Conservation (phyloP, 2,888 invertebrate genomes). For the Sesamia inferens region DNA sequence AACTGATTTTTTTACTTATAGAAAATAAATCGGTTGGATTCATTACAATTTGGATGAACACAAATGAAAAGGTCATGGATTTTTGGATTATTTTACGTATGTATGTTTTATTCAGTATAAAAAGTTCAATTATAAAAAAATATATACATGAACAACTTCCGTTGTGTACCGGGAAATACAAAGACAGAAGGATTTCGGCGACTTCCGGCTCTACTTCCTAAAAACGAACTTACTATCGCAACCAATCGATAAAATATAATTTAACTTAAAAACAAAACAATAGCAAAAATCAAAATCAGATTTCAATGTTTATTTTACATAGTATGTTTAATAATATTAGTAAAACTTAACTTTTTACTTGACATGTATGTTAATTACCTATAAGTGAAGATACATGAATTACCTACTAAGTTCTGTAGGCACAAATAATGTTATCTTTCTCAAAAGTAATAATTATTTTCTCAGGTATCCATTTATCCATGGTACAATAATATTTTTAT, state of each 20-base stretch:
- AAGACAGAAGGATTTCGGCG: background rate
- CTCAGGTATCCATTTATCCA: background rate
- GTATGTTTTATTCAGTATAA: too few species aligned
- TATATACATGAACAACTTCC: background rate
- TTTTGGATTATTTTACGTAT: background rate
- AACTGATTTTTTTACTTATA: background rate
- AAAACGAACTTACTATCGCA: slow-evolving; percentile 20
- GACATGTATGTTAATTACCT: too few species aligned
- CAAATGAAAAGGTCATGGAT: background rate
- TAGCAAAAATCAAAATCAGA: slow-evolving; percentile 1
- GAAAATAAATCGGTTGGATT: slow-evolving; percentile 17
- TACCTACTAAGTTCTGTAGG: background rate
- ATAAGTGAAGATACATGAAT: slow-evolving; percentile 1
- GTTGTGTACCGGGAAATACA: slow-evolving; percentile 13
- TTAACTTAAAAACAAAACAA: slow-evolving; percentile 6
- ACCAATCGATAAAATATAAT: slow-evolving; percentile 25
- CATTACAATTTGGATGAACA: slow-evolving; percentile 1
- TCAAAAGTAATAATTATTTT: background rate
- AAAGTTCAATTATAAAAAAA: too few species aligned
- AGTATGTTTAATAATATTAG: too few species aligned
- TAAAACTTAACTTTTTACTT: too few species aligned
- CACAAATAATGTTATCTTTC: background rate
- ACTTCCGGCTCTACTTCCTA: slow-evolving; percentile 40
- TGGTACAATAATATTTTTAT: background rate
- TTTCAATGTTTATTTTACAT: slow-evolving; percentile 29